Conservation (phyloP, 1,140 invertebrate species). For the Drosophila ironensis region DNA sequence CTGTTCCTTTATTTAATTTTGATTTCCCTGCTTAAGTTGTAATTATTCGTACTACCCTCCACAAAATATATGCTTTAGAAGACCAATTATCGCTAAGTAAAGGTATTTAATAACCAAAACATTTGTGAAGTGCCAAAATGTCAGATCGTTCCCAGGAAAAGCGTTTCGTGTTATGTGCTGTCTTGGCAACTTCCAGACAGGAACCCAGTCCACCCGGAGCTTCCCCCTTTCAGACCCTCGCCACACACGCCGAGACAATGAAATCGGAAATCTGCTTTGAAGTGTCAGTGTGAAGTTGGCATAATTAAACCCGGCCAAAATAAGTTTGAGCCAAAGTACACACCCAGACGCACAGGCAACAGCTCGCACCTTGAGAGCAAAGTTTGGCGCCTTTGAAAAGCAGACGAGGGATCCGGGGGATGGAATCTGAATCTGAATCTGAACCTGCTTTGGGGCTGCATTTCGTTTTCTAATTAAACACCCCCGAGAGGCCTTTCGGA, state of each 20-base stretch:
- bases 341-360: conserved; percentile 13
- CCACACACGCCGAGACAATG: conserved; percentile 17
- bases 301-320: conserved; percentile 67
- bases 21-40: too few relatives aligned
- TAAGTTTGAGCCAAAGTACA: conserved; percentile 18
- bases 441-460: conserved; percentile 55
- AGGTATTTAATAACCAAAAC: too few relatives aligned
- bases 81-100: too few relatives aligned
- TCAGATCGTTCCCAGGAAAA: too few relatives aligned
- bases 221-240: not conserved
- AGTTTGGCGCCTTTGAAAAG: conserved; percentile 60
- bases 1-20: too few relatives aligned
- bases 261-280: conserved; percentile 62
- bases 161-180: conserved; percentile 40
- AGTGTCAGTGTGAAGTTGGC: conserved; percentile 80
- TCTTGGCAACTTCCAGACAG: conserved; percentile 40
- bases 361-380: conserved; percentile 64
- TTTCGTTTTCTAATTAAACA: conserved; percentile 79
- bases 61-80: too few relatives aligned
- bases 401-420: conserved; percentile 9
- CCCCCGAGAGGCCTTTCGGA: conserved; percentile 49
- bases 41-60: too few relatives aligned
- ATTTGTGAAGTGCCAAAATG: too few relatives aligned
- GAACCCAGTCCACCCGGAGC: not conserved
- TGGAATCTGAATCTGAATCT: conserved; percentile 16